Conservation (phyloP, 1,140 invertebrate species). For the Phymorhynchus buccinoides region DNA sequence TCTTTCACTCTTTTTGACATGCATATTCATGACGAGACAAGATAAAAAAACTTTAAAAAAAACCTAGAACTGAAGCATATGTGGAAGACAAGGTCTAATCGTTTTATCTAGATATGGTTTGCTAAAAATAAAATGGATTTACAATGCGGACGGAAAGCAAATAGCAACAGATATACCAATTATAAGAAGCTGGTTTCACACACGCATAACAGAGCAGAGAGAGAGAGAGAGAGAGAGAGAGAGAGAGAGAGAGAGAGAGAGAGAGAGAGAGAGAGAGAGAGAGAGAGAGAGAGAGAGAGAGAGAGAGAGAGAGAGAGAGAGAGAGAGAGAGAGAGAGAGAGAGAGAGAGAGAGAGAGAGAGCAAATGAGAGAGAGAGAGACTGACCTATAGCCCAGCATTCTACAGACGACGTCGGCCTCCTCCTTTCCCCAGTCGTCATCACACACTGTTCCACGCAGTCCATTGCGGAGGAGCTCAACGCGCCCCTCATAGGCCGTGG, state of each 20-base stretch:
- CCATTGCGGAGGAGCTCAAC: slow-evolving; percentile 53
- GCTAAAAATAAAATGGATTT: no score
- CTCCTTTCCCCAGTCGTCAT: slow-evolving; percentile 56
- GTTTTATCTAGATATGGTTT: no score
- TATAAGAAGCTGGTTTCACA: no score
- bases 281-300: not conserved
- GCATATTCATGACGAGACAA: no score
- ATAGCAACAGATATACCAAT: no score
- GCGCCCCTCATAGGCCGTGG: slow-evolving; percentile 23
- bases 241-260: not conserved
- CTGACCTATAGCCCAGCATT: slow-evolving; percentile 54
- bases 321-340: slow-evolving; percentile 24
- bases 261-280: not conserved
- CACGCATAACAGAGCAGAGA: not conserved
- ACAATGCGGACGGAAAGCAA: no score
- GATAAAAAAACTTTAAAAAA: no score
- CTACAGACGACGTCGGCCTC: slow-evolving; percentile 60
- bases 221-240: not conserved
- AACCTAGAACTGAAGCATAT: no score
- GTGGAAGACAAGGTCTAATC: no score
- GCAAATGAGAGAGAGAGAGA: slow-evolving; percentile 11
- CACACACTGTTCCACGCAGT: slow-evolving; percentile 56
- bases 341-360: slow-evolving; percentile 27
- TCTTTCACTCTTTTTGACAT: no score
- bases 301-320: slow-evolving; percentile 1